Base-by-base conservation (phyloP, 2,888 invertebrate species). In the Drosophila neutralis region DNA sequence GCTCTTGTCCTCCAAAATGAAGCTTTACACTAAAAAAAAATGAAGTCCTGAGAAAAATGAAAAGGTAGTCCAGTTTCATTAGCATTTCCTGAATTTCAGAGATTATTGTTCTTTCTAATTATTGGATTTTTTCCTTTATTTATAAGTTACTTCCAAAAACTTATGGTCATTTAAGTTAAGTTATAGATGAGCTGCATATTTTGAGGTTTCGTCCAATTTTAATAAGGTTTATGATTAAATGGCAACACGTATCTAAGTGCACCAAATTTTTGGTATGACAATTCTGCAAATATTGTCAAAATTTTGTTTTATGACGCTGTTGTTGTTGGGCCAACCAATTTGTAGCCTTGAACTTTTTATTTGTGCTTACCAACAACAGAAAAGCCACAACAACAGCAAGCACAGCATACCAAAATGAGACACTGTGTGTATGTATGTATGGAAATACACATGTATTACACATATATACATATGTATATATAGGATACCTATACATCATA, bases 291-390 rank as follows among this genome's bases (percentile, higher is more conserved):
- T 65, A 27, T 52, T 66, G 62, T 58, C 10, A 58, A 51, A 52
- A 36, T 49, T 52, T 52, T 70, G 56, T 67, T 70, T 76, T 49
- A 58, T 61, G 67, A 76, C 76, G 80, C 80, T 62, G 36, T 38
- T 82, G 86, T 79, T 90, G 83, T 33, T 33, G 33, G 33, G 80
- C 72, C 75, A 83, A 87, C 60, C 77, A 77, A 71, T 67, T 64
- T 80, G 21, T 57, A 74, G 84, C 85, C 85, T 85, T 85, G 85
- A 85, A 85, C 85, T 85, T 90, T 87, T 86, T 87, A 71, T 74
- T 69, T 73, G 68, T 78, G 73, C 53, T 67, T 42, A 42, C 33
- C 61, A 70, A 73, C 70, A 74, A 78, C 63, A 82, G 68, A 68
- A 53, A 59, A 66, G 40, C 54, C 51, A 60, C 40, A 82, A 68